These are phyloP conservation scores for Petrolisthes manimaculis DNA, from an alignment of 2,888 invertebrate species.

Conservation along the genomic window DNA sequence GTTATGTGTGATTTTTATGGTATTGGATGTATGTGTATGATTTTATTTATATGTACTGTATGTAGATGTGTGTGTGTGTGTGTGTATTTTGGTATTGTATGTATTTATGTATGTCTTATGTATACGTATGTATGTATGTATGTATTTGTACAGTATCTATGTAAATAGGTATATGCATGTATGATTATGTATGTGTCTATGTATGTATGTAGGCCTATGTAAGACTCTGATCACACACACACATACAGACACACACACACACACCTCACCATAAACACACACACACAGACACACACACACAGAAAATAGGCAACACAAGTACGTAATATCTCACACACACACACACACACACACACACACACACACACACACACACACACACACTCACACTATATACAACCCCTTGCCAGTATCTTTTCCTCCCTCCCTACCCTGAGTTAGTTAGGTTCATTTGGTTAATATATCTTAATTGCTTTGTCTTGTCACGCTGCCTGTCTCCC, in stretches of 20 bases:
- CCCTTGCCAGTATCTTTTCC: too few relatives aligned
- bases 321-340: slow-evolving; percentile 10
- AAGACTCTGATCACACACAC: not conserved
- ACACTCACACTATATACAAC: not conserved
- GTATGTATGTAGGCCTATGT: too few relatives aligned
- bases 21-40: too few relatives aligned
- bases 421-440: not conserved
- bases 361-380: slow-evolving; percentile 4
- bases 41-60: too few relatives aligned
- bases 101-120: too few relatives aligned
- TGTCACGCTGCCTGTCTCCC: not conserved
- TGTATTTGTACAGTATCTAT: not conserved
- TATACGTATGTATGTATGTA: not conserved
- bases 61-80: too few relatives aligned
- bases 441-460: too few relatives aligned
- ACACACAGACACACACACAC: not conserved
- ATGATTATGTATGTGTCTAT: not conserved
- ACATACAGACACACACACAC: not conserved
- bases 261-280: slow-evolving; percentile 13
- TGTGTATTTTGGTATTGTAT: too few relatives aligned
- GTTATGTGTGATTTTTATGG: too few relatives aligned
- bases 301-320: too few relatives aligned
- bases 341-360: slow-evolving; percentile 15
- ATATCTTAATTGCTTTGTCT: not conserved
- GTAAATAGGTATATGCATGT: not conserved